These are phyloP conservation scores for Dromas ardeola DNA, from an alignment of 2,113 vertebrate genomes.

Conservation along the genomic window DNA sequence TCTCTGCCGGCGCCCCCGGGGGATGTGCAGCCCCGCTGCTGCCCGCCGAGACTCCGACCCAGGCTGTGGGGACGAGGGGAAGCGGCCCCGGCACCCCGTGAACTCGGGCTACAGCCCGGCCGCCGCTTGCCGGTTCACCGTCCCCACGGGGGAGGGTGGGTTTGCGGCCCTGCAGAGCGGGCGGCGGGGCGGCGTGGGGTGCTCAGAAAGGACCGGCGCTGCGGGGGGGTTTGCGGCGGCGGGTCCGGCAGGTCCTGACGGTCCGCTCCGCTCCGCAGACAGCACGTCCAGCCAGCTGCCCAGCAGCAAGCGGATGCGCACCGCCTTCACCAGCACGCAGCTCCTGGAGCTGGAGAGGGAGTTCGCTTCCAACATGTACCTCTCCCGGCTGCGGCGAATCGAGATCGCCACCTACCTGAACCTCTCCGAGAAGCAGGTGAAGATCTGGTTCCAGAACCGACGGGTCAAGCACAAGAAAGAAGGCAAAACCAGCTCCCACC, in stretches of 20 bases:
- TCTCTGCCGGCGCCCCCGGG: too few species aligned
- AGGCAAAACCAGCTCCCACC: constrained; percentile 87
- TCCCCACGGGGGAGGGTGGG: not conserved
- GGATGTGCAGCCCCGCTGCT: rapidly evolving
- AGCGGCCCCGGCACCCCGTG: too few species aligned
- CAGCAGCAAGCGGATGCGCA: constrained; percentile 98
- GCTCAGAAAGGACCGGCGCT: not conserved
- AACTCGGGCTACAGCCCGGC: not conserved
- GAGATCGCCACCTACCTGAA: constrained; percentile 99
- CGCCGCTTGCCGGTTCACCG: not conserved
- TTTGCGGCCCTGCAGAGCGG: not conserved
- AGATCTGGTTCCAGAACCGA: constrained; percentile 99
- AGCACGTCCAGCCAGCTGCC: constrained; percentile 88
- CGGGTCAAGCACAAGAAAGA: constrained; percentile 99
- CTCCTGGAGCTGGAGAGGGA: constrained; percentile 97
- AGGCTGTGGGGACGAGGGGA: not conserved
- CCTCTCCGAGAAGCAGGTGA: constrained; percentile 98
- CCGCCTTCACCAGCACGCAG: constrained; percentile 98
- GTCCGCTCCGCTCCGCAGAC: constrained; percentile 75
- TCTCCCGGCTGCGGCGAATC: constrained; percentile 96
- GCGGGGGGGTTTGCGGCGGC: not conserved
- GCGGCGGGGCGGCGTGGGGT: not conserved
- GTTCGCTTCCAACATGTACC: constrained; percentile 99
- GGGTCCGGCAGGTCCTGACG: not conserved
- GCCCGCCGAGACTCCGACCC: not conserved